These are phyloP conservation scores for Lutjanus argentimaculatus DNA, from an alignment of 2,797 vertebrate species.

Conservation along the genomic window DNA sequence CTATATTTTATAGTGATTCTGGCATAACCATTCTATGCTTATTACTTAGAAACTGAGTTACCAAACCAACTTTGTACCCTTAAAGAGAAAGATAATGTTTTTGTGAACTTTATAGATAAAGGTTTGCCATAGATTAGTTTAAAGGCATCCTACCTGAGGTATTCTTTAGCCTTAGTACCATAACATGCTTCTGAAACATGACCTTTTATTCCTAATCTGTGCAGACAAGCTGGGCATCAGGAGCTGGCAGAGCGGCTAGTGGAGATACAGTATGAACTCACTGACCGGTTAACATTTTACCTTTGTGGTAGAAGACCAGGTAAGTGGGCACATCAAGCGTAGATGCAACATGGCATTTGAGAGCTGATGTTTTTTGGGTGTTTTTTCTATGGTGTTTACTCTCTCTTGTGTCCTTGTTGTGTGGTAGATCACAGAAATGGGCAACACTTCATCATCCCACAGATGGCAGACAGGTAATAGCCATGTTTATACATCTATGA, in stretches of 20 bases:
- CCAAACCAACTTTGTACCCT: not conserved
- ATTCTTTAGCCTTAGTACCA: not conserved
- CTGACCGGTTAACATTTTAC: constrained; percentile 97
- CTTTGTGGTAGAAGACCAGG: constrained; percentile 97
- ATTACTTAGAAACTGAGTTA: not conserved
- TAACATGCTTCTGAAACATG: constrained; percentile 16
- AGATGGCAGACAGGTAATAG: constrained; percentile 99
- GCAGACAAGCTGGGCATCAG: constrained; percentile 96
- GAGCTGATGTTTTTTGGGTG: not conserved
- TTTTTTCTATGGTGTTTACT: not conserved
- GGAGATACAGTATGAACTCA: constrained; percentile 98
- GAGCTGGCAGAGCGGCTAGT: constrained; percentile 95
- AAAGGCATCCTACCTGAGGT: not conserved
- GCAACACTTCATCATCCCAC: constrained; percentile 98
- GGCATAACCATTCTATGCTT: not conserved
- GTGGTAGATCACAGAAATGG: constrained; percentile 95
- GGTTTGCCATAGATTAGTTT: not conserved
- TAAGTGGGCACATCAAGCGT: constrained; percentile 67
- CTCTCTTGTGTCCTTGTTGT: constrained; percentile 11
- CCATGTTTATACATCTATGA: not conserved
- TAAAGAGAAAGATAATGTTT: not conserved
- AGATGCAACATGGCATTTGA: not conserved
- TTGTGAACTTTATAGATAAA: not conserved
- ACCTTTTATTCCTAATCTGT: constrained; percentile 51
- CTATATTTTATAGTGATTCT: not conserved